Percentiles rank a stretch among this genome's conserved stretches.
Evolutionary conservation across 2,888 invertebrate species (phyloP).

Genomic region (Selenia dentaria): DNA sequence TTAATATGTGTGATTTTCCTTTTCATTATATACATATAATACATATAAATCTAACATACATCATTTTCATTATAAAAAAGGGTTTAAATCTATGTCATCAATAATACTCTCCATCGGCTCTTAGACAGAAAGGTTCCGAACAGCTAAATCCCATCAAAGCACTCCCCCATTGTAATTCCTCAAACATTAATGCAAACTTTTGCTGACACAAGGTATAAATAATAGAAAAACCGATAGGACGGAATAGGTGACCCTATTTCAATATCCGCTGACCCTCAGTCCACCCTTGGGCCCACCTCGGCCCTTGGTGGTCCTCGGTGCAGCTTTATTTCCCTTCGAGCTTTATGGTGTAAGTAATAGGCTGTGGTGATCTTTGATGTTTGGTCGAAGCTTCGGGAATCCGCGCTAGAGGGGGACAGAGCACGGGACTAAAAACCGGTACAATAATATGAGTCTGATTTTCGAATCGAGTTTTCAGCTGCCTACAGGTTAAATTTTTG

Average conservation of each 20-base stretch:
- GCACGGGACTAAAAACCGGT: no score
- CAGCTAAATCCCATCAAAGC: constrained; percentile 7
- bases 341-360: constrained; percentile 36
- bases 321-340: constrained; percentile 34
- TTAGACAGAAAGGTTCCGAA: no score
- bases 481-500: no score
- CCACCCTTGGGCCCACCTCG: constrained; percentile 8
- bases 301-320: constrained; percentile 13
- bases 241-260: constrained; percentile 34
- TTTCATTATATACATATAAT: no score
- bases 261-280: constrained; percentile 35
- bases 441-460: no score
- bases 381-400: constrained; percentile 25
- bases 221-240: constrained; percentile 28
- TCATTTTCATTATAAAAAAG: no score
- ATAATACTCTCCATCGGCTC: no score
- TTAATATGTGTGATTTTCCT: no score
- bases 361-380: constrained; percentile 33
- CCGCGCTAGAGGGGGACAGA: neutral
- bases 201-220: constrained; percentile 37
- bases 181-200: constrained; percentile 24
- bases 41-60: no score
- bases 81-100: no score
- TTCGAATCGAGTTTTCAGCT: no score
- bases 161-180: constrained; percentile 16